Evolutionary conservation across 1,140 invertebrate species (phyloP).

Genomic region (Anastrepha obliqua): DNA sequence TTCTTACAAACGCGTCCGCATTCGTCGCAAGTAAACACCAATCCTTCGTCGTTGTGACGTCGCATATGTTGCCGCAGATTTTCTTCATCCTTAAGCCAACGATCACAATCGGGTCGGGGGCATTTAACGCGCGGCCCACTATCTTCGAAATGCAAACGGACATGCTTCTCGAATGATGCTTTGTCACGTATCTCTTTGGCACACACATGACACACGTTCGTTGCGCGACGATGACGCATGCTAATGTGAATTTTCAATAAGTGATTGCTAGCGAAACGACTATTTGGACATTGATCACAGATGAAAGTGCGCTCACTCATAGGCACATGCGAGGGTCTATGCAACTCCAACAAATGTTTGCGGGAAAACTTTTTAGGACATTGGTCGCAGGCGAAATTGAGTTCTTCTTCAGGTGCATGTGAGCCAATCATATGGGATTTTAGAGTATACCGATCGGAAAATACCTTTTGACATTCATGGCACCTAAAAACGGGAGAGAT

Average conservation of each 20-base stretch:
- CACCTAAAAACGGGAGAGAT: conserved; percentile 15
- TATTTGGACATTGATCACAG: conserved; percentile 67
- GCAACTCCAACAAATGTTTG: conserved; percentile 66
- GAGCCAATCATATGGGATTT: conserved; percentile 39
- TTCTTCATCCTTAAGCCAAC: conserved; percentile 71
- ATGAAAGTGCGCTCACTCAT: conserved; percentile 66
- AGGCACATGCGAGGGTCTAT: conserved; percentile 69
- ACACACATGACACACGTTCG: conserved; percentile 71
- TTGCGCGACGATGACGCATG: conserved; percentile 67
- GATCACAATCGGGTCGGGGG: conserved; percentile 68
- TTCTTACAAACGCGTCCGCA: conserved; percentile 71
- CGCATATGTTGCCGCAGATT: conserved; percentile 69
- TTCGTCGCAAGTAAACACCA: conserved; percentile 65
- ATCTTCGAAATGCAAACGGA: conserved; percentile 70
- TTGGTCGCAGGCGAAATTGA: conserved; percentile 68
- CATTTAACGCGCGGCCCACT: conserved; percentile 70
- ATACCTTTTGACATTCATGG: conserved; percentile 54
- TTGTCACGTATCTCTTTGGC: conserved; percentile 71
- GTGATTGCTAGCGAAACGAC: conserved; percentile 69
- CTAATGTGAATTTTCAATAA: conserved; percentile 69
- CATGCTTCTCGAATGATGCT: conserved; percentile 70
- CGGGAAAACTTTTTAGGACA: conserved; percentile 70
- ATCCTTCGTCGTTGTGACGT: conserved; percentile 68
- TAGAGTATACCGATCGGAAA: conserved; percentile 44
- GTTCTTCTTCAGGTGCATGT: conserved; percentile 69